Conservation (phyloP, 1,140 invertebrate species). For the Drosophila gunungcola region DNA sequence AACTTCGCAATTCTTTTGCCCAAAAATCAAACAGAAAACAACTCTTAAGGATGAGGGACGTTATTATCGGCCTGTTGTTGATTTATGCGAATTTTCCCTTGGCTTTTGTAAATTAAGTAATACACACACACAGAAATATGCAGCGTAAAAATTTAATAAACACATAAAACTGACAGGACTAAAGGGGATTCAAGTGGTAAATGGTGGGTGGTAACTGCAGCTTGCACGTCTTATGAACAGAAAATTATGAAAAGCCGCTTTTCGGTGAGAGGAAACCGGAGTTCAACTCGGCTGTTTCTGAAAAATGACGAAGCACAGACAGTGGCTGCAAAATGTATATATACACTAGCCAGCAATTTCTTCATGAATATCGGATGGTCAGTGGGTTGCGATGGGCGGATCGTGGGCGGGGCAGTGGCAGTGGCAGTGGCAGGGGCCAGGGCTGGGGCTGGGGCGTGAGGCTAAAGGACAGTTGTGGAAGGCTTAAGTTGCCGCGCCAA, state of each 20-base stretch:
- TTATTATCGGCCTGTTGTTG: constrained; percentile 63
- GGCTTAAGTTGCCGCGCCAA: constrained; percentile 70
- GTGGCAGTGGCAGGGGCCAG: no score
- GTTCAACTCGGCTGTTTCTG: constrained; percentile 56
- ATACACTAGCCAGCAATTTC: constrained; percentile 47
- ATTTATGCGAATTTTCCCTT: constrained; percentile 75
- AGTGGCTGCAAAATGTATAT: constrained; percentile 66
- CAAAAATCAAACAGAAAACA: constrained; percentile 13
- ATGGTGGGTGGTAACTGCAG: constrained; percentile 49
- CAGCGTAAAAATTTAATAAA: constrained; percentile 79
- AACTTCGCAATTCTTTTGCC: constrained; percentile 54
- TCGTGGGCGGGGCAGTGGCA: constrained; percentile 13
- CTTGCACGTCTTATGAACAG: constrained; percentile 69
- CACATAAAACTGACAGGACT: constrained; percentile 75
- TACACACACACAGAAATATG: constrained; percentile 78
- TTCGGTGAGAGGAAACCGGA: constrained; percentile 9
- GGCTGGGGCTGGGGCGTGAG: background rate
- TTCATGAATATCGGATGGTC: constrained; percentile 77
- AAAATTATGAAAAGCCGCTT: constrained; percentile 78
- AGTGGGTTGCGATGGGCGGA: constrained; percentile 1
- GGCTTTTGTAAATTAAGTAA: constrained; percentile 67
- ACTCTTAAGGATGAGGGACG: constrained; percentile 4
- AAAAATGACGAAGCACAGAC: constrained; percentile 75
- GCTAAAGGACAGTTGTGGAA: constrained; percentile 68
- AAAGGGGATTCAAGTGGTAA: constrained; percentile 21